These are phyloP conservation scores for Lamellibrachia luymesi DNA, from an alignment of 1,140 invertebrate species.

Conservation along the genomic window DNA sequence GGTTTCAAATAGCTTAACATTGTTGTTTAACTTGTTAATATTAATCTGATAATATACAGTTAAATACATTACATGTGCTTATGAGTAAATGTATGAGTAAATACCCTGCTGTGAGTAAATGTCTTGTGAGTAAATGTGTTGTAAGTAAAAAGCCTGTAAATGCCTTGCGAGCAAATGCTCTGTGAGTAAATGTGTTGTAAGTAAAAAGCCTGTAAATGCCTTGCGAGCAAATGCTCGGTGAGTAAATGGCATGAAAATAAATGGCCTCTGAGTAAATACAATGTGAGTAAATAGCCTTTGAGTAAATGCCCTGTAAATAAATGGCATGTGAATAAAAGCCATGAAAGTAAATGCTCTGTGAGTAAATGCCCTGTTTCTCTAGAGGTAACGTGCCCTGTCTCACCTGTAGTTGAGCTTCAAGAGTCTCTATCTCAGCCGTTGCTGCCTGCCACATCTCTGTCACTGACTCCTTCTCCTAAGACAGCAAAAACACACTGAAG, in stretches of 20 bases:
- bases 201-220: background rate
- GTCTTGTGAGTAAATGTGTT: background rate
- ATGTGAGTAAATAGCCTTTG: no score
- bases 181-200: background rate
- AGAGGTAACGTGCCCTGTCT: background rate
- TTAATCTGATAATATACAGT: no score
- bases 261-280: background rate
- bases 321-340: no score
- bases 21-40: no score
- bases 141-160: background rate
- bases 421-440: conserved; percentile 43
- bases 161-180: background rate
- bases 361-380: no score
- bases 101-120: background rate
- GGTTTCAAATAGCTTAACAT: no score
- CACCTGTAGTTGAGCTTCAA: conserved; percentile 45
- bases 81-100: background rate
- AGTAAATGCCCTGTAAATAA: no score
- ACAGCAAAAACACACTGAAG: background rate
- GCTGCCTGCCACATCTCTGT: conserved; percentile 32
- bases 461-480: conserved; percentile 12
- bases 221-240: background rate
- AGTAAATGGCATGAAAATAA: background rate
- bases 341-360: no score
- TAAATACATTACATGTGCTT: background rate